phyloP scores from a whole-genome alignment of 2,113 vertebrate genomes.

The Stegastes partitus region DNA sequence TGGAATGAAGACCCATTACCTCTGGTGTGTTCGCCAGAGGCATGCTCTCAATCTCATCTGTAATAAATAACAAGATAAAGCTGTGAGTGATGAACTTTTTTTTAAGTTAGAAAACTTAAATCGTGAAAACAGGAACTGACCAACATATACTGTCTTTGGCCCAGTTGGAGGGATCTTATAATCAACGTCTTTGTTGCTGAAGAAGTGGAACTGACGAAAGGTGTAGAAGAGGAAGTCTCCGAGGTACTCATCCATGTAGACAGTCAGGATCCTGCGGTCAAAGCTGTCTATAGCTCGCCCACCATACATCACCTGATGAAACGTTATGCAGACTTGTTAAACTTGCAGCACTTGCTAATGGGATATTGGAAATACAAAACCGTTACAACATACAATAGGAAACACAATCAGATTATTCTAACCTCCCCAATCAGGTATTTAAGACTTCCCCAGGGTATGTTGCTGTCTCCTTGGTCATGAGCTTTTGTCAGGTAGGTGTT shows the following conservation, averaged over 20 bases:
- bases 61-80: slow-evolving; percentile 28
- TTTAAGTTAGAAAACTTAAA: neutral
- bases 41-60: slow-evolving; percentile 91
- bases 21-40: slow-evolving; percentile 91
- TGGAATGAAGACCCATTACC: slow-evolving; percentile 93
- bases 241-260: slow-evolving; percentile 96
- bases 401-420: slow-evolving; percentile 10
- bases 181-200: slow-evolving; percentile 85
- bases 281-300: slow-evolving; percentile 95
- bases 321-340: neutral
- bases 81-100: neutral
- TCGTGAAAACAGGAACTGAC: slow-evolving; percentile 79
- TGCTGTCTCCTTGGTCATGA: slow-evolving; percentile 86
- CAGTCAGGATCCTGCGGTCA: slow-evolving; percentile 92
- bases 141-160: slow-evolving; percentile 87
- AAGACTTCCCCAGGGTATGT: slow-evolving; percentile 94
- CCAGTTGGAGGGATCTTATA: slow-evolving; percentile 90
- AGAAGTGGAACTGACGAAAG: slow-evolving; percentile 93
- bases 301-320: slow-evolving; percentile 94
- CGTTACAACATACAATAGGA: neutral
- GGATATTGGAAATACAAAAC: neutral
- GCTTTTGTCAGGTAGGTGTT: slow-evolving; percentile 93
- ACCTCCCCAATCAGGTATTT: slow-evolving; percentile 98
- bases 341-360: neutral
- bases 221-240: slow-evolving; percentile 96